Conservation (phyloP, 2,888 invertebrate species). For the Ptychoptera albimana region DNA sequence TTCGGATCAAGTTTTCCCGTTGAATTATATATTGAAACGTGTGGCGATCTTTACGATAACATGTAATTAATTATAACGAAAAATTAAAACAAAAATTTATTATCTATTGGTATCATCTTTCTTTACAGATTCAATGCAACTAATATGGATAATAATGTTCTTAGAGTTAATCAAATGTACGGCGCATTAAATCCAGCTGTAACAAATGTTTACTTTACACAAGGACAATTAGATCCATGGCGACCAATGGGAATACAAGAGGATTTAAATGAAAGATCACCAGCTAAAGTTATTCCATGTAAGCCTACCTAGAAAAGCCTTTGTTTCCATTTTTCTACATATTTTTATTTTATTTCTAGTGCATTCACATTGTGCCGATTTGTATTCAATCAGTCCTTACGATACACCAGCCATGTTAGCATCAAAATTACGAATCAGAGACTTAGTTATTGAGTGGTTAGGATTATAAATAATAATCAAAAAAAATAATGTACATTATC, state of each 20-base stretch:
- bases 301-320: slow-evolving; percentile 10
- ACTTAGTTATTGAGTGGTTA: slow-evolving; percentile 22
- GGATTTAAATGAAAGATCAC: slow-evolving; percentile 12
- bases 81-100: not conserved
- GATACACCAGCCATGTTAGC: slow-evolving; percentile 21
- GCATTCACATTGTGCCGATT: slow-evolving; percentile 24
- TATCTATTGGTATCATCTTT: not conserved
- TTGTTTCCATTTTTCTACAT: not conserved
- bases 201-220: slow-evolving; percentile 34
- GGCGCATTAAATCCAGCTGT: slow-evolving; percentile 32
- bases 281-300: slow-evolving; percentile 18
- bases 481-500: too few relatives aligned
- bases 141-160: slow-evolving; percentile 10
- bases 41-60: slow-evolving; percentile 19
- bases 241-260: slow-evolving; percentile 32
- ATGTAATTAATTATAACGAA: slow-evolving; percentile 1
- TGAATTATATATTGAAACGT: slow-evolving; percentile 18
- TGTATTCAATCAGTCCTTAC: slow-evolving; percentile 16
- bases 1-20: slow-evolving; percentile 28
- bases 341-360: slow-evolving; percentile 12
- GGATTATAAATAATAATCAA: too few relatives aligned
- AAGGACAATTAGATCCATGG: slow-evolving; percentile 41
- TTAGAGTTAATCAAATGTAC: slow-evolving; percentile 32
- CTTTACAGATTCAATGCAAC: not conserved
- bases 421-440: slow-evolving; percentile 18